These are phyloP conservation scores for Trematocara caparti DNA, from an alignment of 2,797 vertebrate species.

Conservation along the genomic window DNA sequence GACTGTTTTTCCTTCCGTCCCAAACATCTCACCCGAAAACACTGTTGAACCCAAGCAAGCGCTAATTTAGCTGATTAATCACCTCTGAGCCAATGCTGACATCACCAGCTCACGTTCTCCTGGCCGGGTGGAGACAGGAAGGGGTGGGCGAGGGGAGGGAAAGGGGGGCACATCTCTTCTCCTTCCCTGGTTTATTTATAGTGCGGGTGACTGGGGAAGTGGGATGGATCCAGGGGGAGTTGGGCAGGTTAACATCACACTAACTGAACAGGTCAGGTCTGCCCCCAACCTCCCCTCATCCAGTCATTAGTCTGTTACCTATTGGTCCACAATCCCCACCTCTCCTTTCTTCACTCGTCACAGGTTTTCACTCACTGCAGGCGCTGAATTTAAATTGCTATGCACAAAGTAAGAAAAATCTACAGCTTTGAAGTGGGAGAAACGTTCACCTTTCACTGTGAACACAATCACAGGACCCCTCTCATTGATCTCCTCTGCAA, in stretches of 20 bases:
- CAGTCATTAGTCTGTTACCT: not conserved
- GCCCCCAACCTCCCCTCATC: not conserved
- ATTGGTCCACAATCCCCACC: not conserved
- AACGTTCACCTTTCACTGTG: not conserved
- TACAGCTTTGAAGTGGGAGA: not conserved
- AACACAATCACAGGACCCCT: not conserved
- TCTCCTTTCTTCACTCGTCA: not conserved
- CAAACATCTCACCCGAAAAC: slow-evolving; percentile 32
- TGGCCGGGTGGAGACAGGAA: slow-evolving; percentile 25
- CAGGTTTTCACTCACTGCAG: slow-evolving; percentile 16
- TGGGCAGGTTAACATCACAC: slow-evolving; percentile 64
- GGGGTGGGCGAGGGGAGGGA: not conserved
- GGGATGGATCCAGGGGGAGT: slow-evolving; percentile 30
- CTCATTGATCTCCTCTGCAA: slow-evolving; percentile 13
- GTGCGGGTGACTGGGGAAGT: slow-evolving; percentile 26
- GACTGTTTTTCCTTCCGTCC: not conserved
- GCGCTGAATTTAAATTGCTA: not conserved
- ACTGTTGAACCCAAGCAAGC: slow-evolving; percentile 52
- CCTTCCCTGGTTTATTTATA: slow-evolving; percentile 57
- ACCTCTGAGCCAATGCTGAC: slow-evolving; percentile 54
- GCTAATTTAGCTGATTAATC: slow-evolving; percentile 67
- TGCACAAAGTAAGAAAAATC: not conserved
- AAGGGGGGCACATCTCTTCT: slow-evolving; percentile 1
- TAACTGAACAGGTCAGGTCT: slow-evolving; percentile 57
- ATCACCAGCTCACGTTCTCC: slow-evolving; percentile 26